Evolutionary conservation across 2,113 vertebrate genomes (phyloP), one percentile per base, ranked within the genome.

Genomic region (Apodemus speciosus): DNA sequence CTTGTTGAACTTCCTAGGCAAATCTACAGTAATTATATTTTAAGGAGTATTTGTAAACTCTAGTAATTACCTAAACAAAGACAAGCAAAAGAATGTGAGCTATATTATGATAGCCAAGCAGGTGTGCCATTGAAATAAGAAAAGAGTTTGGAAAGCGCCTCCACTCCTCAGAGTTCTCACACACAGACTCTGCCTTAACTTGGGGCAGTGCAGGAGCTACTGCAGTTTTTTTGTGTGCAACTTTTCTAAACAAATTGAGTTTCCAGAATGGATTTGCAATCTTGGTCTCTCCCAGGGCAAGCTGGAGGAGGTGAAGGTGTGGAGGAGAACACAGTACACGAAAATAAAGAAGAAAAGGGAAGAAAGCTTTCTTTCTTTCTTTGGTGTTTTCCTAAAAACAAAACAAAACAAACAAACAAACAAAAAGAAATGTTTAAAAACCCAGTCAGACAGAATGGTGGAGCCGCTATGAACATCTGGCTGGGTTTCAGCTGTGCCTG

Each of bases 11-110:
- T 95, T 95, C 69, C 43, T 95, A 83, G 95, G 87, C 87, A 94
- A 95, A 97, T 88, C 93, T 93, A 85, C 85, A 51, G 94, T 91
- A 96, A 97, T 97, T 95, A 91, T 91, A 96, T 94, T 95, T 96
- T 96, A 96, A 89, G 66, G 53, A 85, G 66, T 97, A 96, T 97
- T 97, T 97, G 97, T 95, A 97, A 97, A 97, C 96, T 96, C 88
- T 87, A 51, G 87, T 95, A 97, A 97, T 97, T 96, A 96, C 84
- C 89, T 62, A 92, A 96, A 97, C 95, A 97, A 97, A 97, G 97
- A 92, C 95, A 95, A 96, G 87, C 56, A 89, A 95, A 94, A 97
- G 94, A 96, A 66, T 76, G 87, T 38, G 95, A 90, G 95, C 94
- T 93, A 58, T 93, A 95, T 97, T 96, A 85, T 95, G 93, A 72